phyloP scores from a whole-genome alignment of 2,888 invertebrate genomes.

The Eristalinus aeneus region DNA sequence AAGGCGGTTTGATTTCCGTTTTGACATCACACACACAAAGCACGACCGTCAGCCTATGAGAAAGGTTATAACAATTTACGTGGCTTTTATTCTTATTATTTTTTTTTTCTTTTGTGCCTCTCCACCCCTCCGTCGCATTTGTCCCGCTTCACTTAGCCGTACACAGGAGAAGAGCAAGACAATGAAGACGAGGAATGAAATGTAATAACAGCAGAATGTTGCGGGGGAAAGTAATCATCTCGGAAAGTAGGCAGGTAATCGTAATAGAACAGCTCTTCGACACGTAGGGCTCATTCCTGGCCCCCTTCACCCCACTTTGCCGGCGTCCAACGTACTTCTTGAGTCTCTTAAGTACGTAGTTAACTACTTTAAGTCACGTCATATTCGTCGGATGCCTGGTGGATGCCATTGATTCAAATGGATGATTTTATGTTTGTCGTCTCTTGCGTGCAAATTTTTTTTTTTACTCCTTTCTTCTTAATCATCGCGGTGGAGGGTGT shows the following conservation, averaged over 20 bases:
- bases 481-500: background rate
- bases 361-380: conserved; percentile 18
- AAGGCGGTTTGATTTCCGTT: conserved; percentile 19
- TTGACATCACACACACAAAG: background rate
- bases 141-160: background rate
- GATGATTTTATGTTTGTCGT: background rate
- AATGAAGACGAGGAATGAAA: background rate
- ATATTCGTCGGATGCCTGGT: background rate
- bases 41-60: background rate
- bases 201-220: background rate
- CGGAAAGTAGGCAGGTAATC: conserved; percentile 4
- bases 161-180: background rate
- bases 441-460: background rate
- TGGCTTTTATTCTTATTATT: conserved; percentile 1
- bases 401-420: conserved; percentile 2
- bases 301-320: background rate
- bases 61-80: conserved; percentile 2
- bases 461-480: background rate
- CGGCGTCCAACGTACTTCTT: background rate
- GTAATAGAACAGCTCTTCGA: conserved; percentile 17
- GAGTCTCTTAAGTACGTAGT: background rate
- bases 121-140: background rate
- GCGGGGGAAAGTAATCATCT: background rate
- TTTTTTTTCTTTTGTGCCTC: background rate
- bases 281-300: conserved; percentile 2